A percentile compares a stretch with the other conserved stretches of the same genome.
phyloP scores from a whole-genome alignment of 2,113 vertebrate genomes.

The Mus musculus region GRCm39 chr14:122837001-122837500 shows the following conservation, averaged over 20 bases:
- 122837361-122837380: conserved; percentile 87
- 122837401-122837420: conserved; percentile 90
- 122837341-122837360: conserved; percentile 86
- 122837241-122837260: conserved; percentile 45
- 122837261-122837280: conserved; percentile 65
- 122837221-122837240: not conserved
- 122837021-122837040: too few species aligned
- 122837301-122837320: conserved; percentile 86
- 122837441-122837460: conserved; percentile 88
- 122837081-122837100: not conserved
- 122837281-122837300: conserved; percentile 82
- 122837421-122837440: conserved; percentile 86
- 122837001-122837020: not conserved
- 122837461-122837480: conserved; percentile 89
- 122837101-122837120: not conserved
- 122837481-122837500: conserved; percentile 88
- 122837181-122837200: not conserved
- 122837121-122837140: too few species aligned
- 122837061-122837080: not conserved
- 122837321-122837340: conserved; percentile 84
- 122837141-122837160: not conserved
- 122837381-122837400: conserved; percentile 88
- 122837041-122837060: not conserved
- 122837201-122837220: not conserved
- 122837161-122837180: conserved; percentile 32